These are phyloP conservation scores for Protonemura montana DNA, from an alignment of 2,888 invertebrate genomes.

Conservation along the genomic window DNA sequence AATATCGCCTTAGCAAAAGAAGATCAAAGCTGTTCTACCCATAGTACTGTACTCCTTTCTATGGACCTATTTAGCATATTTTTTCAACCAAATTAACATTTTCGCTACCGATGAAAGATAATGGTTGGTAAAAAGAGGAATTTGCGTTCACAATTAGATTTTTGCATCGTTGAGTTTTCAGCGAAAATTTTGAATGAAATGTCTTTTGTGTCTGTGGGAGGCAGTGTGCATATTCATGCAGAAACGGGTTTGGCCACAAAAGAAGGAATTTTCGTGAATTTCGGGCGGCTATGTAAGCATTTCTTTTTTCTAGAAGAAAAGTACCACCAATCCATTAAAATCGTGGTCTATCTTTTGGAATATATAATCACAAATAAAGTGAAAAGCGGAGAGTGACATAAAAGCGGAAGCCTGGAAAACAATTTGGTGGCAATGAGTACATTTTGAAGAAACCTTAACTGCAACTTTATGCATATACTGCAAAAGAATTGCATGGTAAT, in stretches of 20 bases:
- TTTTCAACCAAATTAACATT: slow-evolving; percentile 35
- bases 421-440: too few relatives aligned
- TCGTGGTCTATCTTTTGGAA: neutral
- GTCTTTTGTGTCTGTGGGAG: neutral
- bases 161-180: slow-evolving; percentile 37
- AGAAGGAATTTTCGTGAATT: neutral
- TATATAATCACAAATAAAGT: too few relatives aligned
- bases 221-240: slow-evolving; percentile 9
- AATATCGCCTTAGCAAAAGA: neutral
- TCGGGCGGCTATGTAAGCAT: neutral
- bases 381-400: too few relatives aligned
- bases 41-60: neutral
- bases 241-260: neutral
- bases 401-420: too few relatives aligned
- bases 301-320: neutral
- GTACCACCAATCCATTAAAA: neutral
- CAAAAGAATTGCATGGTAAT: too few relatives aligned
- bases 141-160: slow-evolving; percentile 38
- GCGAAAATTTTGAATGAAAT: slow-evolving; percentile 32
- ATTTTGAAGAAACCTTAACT: too few relatives aligned
- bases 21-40: neutral
- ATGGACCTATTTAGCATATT: slow-evolving; percentile 32
- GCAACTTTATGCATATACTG: too few relatives aligned
- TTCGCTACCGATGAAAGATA: slow-evolving; percentile 28
- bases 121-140: slow-evolving; percentile 31